Evolutionary conservation across 2,888 invertebrate genomes (phyloP).

Genomic region (Coecobrya sp.): DNA sequence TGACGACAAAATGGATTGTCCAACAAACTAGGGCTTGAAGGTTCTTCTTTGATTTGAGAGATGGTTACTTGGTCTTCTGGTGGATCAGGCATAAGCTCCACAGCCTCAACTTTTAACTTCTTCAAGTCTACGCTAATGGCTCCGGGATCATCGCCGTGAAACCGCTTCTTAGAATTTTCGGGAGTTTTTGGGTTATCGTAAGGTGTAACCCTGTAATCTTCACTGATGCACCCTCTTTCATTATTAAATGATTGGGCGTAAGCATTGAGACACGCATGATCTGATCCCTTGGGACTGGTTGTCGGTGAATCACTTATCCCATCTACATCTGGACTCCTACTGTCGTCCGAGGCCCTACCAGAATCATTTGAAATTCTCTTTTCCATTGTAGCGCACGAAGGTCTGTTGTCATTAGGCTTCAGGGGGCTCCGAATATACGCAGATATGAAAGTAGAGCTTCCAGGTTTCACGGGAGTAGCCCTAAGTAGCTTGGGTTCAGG

Average conservation of each 20-base stretch:
- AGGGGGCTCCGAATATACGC: conserved; percentile 33
- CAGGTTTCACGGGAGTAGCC: conserved; percentile 78
- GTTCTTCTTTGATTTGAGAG: conserved; percentile 53
- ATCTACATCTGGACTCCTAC: conserved; percentile 60
- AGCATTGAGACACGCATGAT: neutral
- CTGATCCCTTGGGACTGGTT: conserved; percentile 33
- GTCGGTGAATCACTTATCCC: neutral
- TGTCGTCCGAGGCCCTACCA: conserved; percentile 70
- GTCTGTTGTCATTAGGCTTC: conserved; percentile 13
- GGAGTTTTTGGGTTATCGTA: conserved; percentile 45
- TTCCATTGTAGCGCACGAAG: conserved; percentile 55
- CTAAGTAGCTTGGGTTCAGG: conserved; percentile 82
- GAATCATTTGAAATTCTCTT: conserved; percentile 79
- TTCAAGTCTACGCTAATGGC: neutral
- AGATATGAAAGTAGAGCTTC: neutral
- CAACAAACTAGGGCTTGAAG: neutral
- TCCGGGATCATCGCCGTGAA: neutral
- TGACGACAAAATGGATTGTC: neutral
- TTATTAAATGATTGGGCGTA: neutral
- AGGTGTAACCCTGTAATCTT: conserved; percentile 73
- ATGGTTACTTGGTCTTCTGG: too few species aligned
- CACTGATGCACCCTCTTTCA: conserved; percentile 54
- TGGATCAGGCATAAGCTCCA: neutral
- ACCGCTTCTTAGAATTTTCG: conserved; percentile 23
- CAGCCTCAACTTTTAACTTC: conserved; percentile 14